phyloP scores from a whole-genome alignment of 1,140 invertebrate species.

The Drosophila watanabei region DNA sequence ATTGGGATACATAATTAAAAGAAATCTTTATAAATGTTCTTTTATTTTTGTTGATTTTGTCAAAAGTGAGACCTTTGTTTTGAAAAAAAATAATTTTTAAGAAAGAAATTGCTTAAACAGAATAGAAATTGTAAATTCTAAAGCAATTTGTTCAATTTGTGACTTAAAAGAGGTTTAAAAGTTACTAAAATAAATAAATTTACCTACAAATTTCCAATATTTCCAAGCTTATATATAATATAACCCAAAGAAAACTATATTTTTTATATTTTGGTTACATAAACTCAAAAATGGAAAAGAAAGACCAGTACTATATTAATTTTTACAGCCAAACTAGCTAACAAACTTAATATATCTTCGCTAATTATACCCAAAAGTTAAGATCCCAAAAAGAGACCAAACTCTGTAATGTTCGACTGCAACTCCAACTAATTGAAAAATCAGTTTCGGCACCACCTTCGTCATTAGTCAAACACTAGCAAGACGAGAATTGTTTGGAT shows the following conservation, averaged over 20 bases:
- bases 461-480: constrained; percentile 54
- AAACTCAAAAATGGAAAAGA: neutral
- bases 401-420: neutral
- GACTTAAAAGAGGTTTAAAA: neutral
- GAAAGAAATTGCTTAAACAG: neutral
- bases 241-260: neutral
- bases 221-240: too few relatives aligned
- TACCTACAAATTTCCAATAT: neutral
- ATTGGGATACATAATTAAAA: neutral
- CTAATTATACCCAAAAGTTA: constrained; percentile 7
- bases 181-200: neutral
- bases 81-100: too few relatives aligned
- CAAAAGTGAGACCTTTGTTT: too few relatives aligned
- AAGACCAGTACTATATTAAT: too few relatives aligned
- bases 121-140: neutral
- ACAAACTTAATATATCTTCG: neutral
- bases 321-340: neutral
- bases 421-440: constrained; percentile 41
- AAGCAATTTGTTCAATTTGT: too few relatives aligned
- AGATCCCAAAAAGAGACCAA: neutral
- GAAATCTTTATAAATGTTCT: neutral
- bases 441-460: constrained; percentile 32
- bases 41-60: too few relatives aligned
- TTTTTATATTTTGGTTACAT: neutral
- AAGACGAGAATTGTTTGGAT: constrained; percentile 36